phyloP scores from a whole-genome alignment of 2,113 vertebrate genomes.

The Pseudorasbora parva region DNA sequence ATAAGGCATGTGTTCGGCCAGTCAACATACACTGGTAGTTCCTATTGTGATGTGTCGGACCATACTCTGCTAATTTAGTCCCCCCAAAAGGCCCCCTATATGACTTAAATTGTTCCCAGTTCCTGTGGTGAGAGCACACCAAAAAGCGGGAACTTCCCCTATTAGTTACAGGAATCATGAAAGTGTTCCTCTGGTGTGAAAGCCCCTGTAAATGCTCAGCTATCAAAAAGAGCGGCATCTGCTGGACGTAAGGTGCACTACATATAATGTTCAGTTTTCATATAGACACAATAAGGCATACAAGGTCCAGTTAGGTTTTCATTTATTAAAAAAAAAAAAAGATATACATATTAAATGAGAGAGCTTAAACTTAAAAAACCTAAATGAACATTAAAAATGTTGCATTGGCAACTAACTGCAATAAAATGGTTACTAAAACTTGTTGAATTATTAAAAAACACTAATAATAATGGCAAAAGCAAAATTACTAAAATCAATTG shows the following conservation, averaged over 20 bases:
- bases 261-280: background rate
- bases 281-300: background rate
- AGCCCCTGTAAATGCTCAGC: background rate
- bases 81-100: no score
- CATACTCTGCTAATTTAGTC: no score
- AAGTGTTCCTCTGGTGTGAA: no score
- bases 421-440: background rate
- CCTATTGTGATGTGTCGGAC: no score
- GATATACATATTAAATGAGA: background rate
- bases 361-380: background rate
- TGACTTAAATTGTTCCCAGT: no score
- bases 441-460: background rate
- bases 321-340: background rate
- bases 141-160: no score
- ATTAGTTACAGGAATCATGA: no score
- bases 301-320: background rate
- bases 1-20: no score
- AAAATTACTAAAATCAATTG: background rate
- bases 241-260: background rate
- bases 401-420: background rate
- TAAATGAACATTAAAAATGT: background rate
- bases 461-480: background rate
- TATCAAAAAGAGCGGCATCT: constrained; percentile 18
- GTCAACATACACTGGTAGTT: no score
- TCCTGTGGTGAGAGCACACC: no score